Evolutionary conservation across 1,140 invertebrate genomes (phyloP).

Genomic region (Zaprionus kolodkinae): DNA sequence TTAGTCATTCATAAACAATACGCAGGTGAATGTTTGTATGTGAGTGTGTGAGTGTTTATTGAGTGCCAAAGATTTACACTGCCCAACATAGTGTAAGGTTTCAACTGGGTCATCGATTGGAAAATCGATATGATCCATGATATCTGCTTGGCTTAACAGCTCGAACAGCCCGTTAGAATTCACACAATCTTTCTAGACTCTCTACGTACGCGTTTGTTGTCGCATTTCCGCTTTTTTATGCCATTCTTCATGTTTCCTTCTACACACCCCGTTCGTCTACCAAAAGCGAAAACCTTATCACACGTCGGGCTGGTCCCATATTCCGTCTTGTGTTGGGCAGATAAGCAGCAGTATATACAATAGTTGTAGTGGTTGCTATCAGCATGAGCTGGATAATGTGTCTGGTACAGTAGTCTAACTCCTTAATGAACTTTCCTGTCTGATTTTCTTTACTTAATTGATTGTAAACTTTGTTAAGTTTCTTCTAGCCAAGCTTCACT

Average conservation of each 20-base stretch:
- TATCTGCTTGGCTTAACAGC: neutral
- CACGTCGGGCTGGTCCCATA: conserved; percentile 19
- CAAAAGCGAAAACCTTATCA: conserved; percentile 51
- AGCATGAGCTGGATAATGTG: conserved; percentile 33
- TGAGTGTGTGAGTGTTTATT: conserved; percentile 16
- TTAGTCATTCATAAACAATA: conserved; percentile 64
- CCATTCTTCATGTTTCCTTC: conserved; percentile 46
- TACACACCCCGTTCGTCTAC: conserved; percentile 21
- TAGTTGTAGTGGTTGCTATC: conserved; percentile 23
- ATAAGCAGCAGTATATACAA: conserved; percentile 24
- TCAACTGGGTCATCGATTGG: conserved; percentile 3
- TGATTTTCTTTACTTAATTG: neutral
- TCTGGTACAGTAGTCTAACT: neutral
- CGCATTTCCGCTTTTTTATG: conserved; percentile 58
- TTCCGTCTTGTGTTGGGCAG: conserved; percentile 40
- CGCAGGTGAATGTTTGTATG: conserved; percentile 9
- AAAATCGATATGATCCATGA: conserved; percentile 44
- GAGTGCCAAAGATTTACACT: conserved; percentile 38
- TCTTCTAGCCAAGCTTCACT: neutral
- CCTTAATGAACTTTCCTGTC: neutral
- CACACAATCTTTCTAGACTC: neutral
- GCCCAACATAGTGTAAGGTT: conserved; percentile 23
- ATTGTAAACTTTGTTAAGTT: neutral
- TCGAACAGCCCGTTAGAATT: neutral
- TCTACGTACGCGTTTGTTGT: conserved; percentile 9